These are phyloP conservation scores for Periphyllus acericola DNA, from an alignment of 2,888 invertebrate species.

Conservation along the genomic window DNA sequence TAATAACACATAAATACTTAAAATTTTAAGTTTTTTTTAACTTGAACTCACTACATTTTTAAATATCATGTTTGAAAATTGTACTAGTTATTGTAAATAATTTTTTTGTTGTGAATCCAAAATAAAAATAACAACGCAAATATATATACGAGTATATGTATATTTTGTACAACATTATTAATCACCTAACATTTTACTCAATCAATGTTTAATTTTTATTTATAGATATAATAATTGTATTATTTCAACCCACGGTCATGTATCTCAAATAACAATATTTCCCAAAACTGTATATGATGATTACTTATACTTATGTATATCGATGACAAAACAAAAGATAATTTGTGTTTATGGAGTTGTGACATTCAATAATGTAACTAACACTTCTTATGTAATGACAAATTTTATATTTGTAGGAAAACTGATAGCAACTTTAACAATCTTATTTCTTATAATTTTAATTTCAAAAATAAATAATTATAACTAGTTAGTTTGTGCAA, in stretches of 20 bases:
- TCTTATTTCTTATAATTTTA: conserved; percentile 27
- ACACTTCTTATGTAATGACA: not conserved
- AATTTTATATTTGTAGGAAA: conserved; percentile 33
- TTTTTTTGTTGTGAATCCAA: no score
- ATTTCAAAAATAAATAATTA: not conserved
- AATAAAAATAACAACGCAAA: no score
- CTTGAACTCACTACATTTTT: not conserved
- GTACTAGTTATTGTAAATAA: no score
- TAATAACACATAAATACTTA: no score
- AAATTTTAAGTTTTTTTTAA: not conserved
- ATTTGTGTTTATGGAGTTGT: conserved; percentile 40
- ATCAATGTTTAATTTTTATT: not conserved
- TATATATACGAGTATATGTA: no score
- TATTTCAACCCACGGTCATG: conserved; percentile 9
- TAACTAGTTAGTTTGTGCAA: not conserved
- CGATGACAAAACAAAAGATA: conserved; percentile 27
- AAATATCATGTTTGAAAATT: not conserved
- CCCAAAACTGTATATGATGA: conserved; percentile 14
- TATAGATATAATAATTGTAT: conserved; percentile 32
- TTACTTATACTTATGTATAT: conserved; percentile 39
- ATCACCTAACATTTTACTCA: not conserved
- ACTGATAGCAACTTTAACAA: conserved; percentile 8
- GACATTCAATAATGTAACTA: conserved; percentile 10
- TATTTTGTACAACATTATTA: not conserved
- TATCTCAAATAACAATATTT: conserved; percentile 41